Base-by-base conservation (phyloP, 2,888 invertebrate genomes). In the Ormia ochracea region DNA sequence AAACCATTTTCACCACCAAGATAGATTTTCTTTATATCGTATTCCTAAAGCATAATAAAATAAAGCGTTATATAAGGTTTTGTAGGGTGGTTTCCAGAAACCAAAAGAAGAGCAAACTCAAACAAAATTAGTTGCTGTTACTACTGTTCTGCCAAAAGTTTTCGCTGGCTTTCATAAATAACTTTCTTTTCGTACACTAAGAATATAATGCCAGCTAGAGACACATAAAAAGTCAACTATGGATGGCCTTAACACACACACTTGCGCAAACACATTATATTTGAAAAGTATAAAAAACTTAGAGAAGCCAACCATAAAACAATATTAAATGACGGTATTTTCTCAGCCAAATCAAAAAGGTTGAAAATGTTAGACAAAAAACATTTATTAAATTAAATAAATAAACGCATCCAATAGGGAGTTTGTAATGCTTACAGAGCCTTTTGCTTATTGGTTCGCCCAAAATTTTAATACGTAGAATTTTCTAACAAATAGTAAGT, bases 361-460 rank as follows among this genome's bases (percentile, higher is more conserved):
- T 56, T 17, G 23, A 38, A 73, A 65, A 65, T 38, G 33, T 36
- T 48, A 58, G 21, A 50, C n/a, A 61, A 43, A 48, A 48, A 58
- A 48, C 48, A 58, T 21, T 3, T 65, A n/a, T n/a, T n/a, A n/a
- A n/a, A n/a, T 58, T 48, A 58, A 56, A 56, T 48, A 65, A 65
- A 65, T 26, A 33, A 65, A 65, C 65, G 65, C 73, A 65, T 74
- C 73, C 73, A 74, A 74, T 74, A 65, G 73, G 65, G 73, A 73
- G 63, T 65, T 73, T 36, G 73, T 56, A 14, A 48, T 48, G 48
- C 65, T 56, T 74, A 74, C 65, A 56, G 56, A 58, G 65, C 28
- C 14, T 45, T 65, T 74, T 74, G 56, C 73, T 48, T 58, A 74
- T 74, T 74, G 73, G 73, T 74, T 54, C 73, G 56, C 48, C 28